Conservation (phyloP, 2,797 vertebrate species). For the Sebastes minor region DNA sequence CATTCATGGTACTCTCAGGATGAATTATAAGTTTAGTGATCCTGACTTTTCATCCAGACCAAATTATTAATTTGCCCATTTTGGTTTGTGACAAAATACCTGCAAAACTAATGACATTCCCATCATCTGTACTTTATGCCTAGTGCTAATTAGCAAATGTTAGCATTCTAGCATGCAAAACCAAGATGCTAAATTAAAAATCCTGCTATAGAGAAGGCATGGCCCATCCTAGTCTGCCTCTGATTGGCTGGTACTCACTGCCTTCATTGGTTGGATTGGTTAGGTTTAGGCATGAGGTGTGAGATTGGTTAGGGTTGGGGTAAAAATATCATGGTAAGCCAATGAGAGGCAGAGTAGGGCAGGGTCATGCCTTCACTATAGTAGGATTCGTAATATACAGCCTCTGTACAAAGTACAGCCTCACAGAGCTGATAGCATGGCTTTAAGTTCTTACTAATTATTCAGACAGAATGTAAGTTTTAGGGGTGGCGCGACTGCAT, state of each 20-base stretch:
- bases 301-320: neutral
- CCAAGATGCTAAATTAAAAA: too few relatives aligned
- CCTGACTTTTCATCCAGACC: neutral
- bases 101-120: neutral
- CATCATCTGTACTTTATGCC: neutral
- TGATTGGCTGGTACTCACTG: too few relatives aligned
- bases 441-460: neutral
- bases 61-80: neutral
- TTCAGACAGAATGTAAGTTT: neutral
- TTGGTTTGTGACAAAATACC: neutral
- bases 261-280: neutral
- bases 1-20: neutral
- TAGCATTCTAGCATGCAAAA: neutral
- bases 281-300: neutral
- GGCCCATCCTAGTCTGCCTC: too few relatives aligned
- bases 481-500: neutral
- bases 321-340: neutral
- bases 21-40: neutral
- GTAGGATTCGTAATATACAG: too few relatives aligned
- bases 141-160: neutral
- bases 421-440: neutral
- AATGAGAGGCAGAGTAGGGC: too few relatives aligned
- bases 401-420: too few relatives aligned
- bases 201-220: too few relatives aligned
- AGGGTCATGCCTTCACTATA: too few relatives aligned